phyloP scores from a whole-genome alignment of 2,888 invertebrate species.

The Thumatha senex region DNA sequence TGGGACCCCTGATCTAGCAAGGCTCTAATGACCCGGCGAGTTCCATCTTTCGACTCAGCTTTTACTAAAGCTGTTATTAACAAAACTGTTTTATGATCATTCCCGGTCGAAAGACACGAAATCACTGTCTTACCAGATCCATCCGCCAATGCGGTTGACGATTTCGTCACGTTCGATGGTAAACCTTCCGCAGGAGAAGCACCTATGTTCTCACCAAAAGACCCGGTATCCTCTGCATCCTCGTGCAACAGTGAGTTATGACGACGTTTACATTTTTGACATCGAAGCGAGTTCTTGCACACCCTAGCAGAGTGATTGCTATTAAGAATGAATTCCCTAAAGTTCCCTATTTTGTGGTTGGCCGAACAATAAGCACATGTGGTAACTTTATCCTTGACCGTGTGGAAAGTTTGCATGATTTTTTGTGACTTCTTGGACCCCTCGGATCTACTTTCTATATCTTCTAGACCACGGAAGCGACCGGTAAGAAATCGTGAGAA shows the following conservation, averaged over 20 bases:
- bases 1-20: too few species aligned
- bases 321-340: not conserved
- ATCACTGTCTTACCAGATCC: too few species aligned
- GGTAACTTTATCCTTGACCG: not conserved
- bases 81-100: not conserved
- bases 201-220: not conserved
- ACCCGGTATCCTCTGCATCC: not conserved
- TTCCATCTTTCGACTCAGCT: not conserved
- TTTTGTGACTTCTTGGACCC: not conserved
- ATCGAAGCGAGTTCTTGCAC: not conserved
- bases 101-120: not conserved
- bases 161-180: too few species aligned
- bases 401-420: not conserved
- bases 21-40: not conserved
- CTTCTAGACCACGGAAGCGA: not conserved
- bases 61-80: not conserved
- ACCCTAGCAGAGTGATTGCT: not conserved
- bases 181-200: too few species aligned
- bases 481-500: not conserved
- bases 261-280: not conserved
- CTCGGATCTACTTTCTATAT: not conserved
- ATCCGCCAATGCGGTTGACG: too few species aligned
- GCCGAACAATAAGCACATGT: not conserved
- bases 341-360: not conserved
- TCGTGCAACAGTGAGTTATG: not conserved